These are phyloP conservation scores for Pygocentrus nattereri DNA, from an alignment of 2,797 vertebrate genomes.

Conservation along the genomic window DNA sequence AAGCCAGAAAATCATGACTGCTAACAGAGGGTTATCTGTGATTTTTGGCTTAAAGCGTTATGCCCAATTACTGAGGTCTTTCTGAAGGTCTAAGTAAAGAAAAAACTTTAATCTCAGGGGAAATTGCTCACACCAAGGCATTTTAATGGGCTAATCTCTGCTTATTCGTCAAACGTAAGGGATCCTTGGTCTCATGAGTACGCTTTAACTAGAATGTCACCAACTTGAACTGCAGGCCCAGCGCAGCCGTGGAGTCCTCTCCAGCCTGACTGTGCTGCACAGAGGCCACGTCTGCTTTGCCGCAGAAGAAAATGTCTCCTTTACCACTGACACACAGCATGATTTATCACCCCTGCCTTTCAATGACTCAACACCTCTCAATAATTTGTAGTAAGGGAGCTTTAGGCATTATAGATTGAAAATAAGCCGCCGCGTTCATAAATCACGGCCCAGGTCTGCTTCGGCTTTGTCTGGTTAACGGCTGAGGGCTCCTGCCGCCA, in stretches of 20 bases:
- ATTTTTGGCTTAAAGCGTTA: constrained; percentile 18
- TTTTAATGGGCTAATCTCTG: constrained; percentile 33
- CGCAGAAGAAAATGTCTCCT: constrained; percentile 22
- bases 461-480: constrained; percentile 77
- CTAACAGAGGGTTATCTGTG: constrained; percentile 3
- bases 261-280: not conserved
- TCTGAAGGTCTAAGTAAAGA: constrained; percentile 15
- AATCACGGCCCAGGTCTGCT: constrained; percentile 79
- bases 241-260: not conserved
- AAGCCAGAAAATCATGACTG: constrained; percentile 10
- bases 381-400: constrained; percentile 79
- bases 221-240: not conserved
- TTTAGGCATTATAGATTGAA: constrained; percentile 75
- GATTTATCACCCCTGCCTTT: constrained; percentile 35
- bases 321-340: not conserved
- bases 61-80: constrained; percentile 29
- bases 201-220: constrained; percentile 4
- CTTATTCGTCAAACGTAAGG: constrained; percentile 12
- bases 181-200: constrained; percentile 8
- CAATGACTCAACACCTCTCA: constrained; percentile 59
- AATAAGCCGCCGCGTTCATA: constrained; percentile 70
- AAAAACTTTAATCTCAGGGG: constrained; percentile 28
- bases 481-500: constrained; percentile 72
- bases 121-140: constrained; percentile 20
- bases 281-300: not conserved